Conservation (phyloP, 2,888 invertebrate species). For the Sarcophaga rosellei region DNA sequence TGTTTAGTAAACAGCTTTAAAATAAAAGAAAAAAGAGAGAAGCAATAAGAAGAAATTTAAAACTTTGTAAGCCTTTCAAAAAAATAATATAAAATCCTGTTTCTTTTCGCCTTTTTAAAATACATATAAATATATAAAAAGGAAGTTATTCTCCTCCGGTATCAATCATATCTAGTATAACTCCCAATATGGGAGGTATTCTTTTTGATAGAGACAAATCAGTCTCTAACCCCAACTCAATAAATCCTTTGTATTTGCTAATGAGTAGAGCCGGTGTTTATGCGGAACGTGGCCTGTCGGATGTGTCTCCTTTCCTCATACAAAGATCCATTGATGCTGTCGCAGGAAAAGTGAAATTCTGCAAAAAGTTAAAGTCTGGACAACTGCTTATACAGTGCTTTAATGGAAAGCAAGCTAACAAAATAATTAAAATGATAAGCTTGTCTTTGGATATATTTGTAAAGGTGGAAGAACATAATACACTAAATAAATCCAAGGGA, state of each 20-base stretch:
- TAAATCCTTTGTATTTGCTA: conserved; percentile 7
- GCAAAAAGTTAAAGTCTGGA: conserved; percentile 42
- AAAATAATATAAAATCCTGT: neutral
- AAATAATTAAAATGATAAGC: conserved; percentile 24
- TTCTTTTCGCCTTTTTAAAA: neutral
- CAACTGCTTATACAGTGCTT: conserved; percentile 40
- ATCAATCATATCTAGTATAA: neutral
- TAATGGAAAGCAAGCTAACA: conserved; percentile 20
- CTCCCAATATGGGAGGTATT: neutral
- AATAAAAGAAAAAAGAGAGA: neutral
- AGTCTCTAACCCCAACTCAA: conserved; percentile 6
- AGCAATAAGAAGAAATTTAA: neutral
- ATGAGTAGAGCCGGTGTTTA: conserved; percentile 38
- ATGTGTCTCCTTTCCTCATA: conserved; percentile 29
- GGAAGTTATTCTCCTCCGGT: too few relatives aligned
- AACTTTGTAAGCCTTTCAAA: neutral
- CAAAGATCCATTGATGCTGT: conserved; percentile 7
- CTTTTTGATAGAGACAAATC: conserved; percentile 37
- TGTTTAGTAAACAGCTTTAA: neutral
- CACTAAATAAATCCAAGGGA: conserved; percentile 18
- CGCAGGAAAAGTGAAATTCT: conserved; percentile 8
- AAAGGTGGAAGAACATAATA: conserved; percentile 30
- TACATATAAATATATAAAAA: too few relatives aligned
- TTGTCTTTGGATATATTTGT: conserved; percentile 41
- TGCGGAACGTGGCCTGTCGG: neutral